Base-by-base conservation (phyloP, 37 sponge, comb jelly and placozoan genomes). In the Theonella swinhoei region DNA sequence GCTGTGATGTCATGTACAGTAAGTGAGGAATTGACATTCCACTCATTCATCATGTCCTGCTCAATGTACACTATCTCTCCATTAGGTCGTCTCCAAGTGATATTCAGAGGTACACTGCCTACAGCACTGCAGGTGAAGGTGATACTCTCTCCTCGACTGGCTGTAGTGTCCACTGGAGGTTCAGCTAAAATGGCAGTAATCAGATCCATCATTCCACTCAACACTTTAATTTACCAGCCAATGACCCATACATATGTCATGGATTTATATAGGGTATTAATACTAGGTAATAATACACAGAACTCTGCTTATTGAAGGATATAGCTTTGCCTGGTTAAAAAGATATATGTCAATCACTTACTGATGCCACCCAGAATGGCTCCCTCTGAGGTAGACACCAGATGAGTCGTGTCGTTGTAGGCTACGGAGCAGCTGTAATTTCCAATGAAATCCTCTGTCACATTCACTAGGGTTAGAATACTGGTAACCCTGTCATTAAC, bases 61-160 rank as follows among this genome's bases (percentile, higher is more conserved):
- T 32, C 74, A 72, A 4, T 72, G 54, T 17, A 47, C 54, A 47
- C 54, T 7, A 47, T 14, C 54, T 47, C 54, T 47, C 54, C 54
- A 17, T 7, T 17, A 14, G 54, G 54, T 17, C 7, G 54, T 47
- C 54, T 7, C 54, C 54, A 47, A 7, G 54, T 47, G 54, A 47
- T 47, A 14, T 47, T 47, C 11, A 47, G 54, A 47, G 54, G 7
- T 14, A 7, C 54, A 14, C 35, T 59, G 75, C 54, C 72, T 28
- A 66, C 14, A 32, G 54, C 37, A 67, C 68, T 39, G 42, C 77
- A 80, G n/a, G 47, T 64, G 37, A 87, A 30, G 37, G 75, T 62
- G 29, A 74, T 41, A 39, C 64, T 35, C 33, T 23, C 3, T 11
- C 29, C 37, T 62, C 28, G 4, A 14, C 42, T 42, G 62, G 70